Evolutionary conservation across 2,888 invertebrate genomes (phyloP), one percentile per base, ranked within the genome.

Genomic region (Polydrusus pterygomalis): DNA sequence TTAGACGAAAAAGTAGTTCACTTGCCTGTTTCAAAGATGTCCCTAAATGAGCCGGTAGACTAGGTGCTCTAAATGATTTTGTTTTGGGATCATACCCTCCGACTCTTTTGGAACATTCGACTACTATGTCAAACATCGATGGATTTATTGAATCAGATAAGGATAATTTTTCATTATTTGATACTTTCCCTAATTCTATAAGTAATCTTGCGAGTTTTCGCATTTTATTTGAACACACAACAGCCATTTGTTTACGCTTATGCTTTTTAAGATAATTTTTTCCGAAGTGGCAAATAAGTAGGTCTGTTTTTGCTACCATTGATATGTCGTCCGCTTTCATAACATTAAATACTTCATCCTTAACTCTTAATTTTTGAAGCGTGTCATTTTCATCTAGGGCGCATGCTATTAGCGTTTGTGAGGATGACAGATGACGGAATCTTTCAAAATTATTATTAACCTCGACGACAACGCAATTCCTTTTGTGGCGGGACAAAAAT

Each of bases 301-400:
- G 75, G 65, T 81, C 80, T 63, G 60, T 73, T 67, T 80, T 79
- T n/a, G 78, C 80, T 13, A 10, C 77, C 5, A 80, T 74, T 5
- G 81, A 79, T 15, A 75, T 72, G 64, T 78, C 68, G 58, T 82
- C 82, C 9, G 78, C 79, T 17, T 78, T 79, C 81, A 82, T 81
- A 3, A n/a, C 80, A 17, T 2, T 1, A 72, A 82, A 81, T 15
- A 82, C 81, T 20, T 51, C 2, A 10, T 43, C 62, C 60, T 80
- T 82, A 56, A 82, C 70, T 60, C 80, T 72, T 30, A 82, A 68
- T 63, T 49, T 77, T 51, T 81, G 9, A 5, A 70, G 34, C 0
- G 38, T 34, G 30, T 58, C 18, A n/a, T 58, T 70, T 40, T 58
- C 17, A 45, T 58, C 43, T n/a, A 25, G 17, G 5, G 75, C 49